Base-by-base conservation (phyloP, 2,888 invertebrate species). In the Agrenia bidenticulata region DNA sequence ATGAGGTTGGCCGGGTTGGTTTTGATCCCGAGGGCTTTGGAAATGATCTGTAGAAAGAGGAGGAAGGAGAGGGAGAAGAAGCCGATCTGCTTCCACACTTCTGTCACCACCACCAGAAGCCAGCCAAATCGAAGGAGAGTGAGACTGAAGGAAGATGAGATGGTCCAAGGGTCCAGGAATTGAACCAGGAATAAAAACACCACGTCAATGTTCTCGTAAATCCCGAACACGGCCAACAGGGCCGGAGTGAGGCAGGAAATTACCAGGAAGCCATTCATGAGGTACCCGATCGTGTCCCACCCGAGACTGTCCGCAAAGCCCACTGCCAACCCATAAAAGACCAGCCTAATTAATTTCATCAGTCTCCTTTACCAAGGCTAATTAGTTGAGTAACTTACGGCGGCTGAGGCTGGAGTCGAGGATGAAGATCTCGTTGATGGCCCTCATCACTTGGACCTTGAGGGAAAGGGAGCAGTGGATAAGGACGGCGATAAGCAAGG, bases 41-140 rank as follows among this genome's bases (percentile, higher is more conserved):
- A 57, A 2, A 57, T 37, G 13, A 57, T 57, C 39, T 57, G 57
- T 19, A 57, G 24, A 11, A 21, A 21, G 5, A 57, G 24, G 37
- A 57, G 41, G 23, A 39, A 57, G 13, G 57, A 57, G n/a, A 57
- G 41, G 17, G 57, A 57, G 23, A 21, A 57, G 42, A 57, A 57
- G 9, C 57, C 57, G 13, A 57, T 57, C 37, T 57, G 57, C 21
- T 41, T 57, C 57, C 57, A 57, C 39, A 41, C 57, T 21, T 57
- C 57, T 4, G 57, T 57, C n/a, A 57, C 17, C 13, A 41, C 21
- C 9, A 57, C 17, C 4, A 57, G 21, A 21, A 32, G 17, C 19
- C 7, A 17, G 11, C n/a, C 7, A 17, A 57, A 57, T 11, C 57
- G 39, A 13, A 57, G 41, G 9, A 55, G 55, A 17, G 15, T 17